phyloP scores from a whole-genome alignment of 2,888 invertebrate genomes.

The Lucinisca nassula region DNA sequence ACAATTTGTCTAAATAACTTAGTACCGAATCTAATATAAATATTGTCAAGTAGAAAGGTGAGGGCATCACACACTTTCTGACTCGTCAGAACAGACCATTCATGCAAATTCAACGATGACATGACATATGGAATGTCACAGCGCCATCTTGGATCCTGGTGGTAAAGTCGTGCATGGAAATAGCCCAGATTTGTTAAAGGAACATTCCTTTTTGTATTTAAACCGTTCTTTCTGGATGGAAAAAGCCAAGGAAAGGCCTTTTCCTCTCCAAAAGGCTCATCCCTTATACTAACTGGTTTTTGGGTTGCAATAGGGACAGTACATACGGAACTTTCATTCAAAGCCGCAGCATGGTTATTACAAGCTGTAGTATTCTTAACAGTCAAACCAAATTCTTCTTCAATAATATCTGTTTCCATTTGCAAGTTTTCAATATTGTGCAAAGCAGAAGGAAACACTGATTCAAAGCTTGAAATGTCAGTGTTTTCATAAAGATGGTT shows the following conservation, averaged over 20 bases:
- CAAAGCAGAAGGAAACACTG: not conserved
- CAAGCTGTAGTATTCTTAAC: not conserved
- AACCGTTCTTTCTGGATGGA: constrained; percentile 1
- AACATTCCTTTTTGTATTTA: not conserved
- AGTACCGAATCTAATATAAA: too few relatives aligned
- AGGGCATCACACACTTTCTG: too few relatives aligned
- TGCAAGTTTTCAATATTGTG: not conserved
- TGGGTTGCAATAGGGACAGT: constrained; percentile 4
- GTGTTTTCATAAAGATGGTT: not conserved
- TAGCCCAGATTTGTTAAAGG: not conserved
- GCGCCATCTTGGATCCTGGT: not conserved
- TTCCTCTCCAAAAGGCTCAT: constrained; percentile 7
- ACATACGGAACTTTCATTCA: not conserved
- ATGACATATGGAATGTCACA: constrained; percentile 2
- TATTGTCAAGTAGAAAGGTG: too few relatives aligned
- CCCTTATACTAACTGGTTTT: not conserved
- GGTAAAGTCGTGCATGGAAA: not conserved
- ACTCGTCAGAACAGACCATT: constrained; percentile 9
- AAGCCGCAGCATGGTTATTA: not conserved
- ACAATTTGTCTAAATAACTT: too few relatives aligned
- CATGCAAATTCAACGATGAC: not conserved
- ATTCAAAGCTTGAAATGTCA: not conserved
- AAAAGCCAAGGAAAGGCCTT: constrained; percentile 31
- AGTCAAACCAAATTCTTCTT: not conserved
- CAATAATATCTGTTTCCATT: not conserved